Conservation (phyloP, 2,888 invertebrate species). For the Tubulanus polymorphus region DNA sequence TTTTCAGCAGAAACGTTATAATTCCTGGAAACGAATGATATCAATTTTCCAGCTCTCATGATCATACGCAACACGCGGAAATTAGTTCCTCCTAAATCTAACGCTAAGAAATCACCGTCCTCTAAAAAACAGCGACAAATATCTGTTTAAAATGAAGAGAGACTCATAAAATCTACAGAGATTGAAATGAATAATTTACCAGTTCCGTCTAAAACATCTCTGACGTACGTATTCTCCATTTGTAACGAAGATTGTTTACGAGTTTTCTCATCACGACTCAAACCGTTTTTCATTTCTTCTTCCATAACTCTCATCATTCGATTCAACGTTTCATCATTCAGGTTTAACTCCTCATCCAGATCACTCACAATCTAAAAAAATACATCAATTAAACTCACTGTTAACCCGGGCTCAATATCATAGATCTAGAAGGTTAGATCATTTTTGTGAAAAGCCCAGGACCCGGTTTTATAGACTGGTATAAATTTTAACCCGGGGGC, state of each 20-base stretch:
- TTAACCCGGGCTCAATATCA: too few relatives aligned
- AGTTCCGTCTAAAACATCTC: slow-evolving; percentile 39
- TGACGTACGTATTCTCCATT: slow-evolving; percentile 49
- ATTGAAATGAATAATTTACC: slow-evolving; percentile 26
- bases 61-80: slow-evolving; percentile 70
- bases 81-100: slow-evolving; percentile 80
- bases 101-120: slow-evolving; percentile 69
- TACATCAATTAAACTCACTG: too few relatives aligned
- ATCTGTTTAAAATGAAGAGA: not conserved
- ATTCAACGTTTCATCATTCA: slow-evolving; percentile 24
- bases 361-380: too few relatives aligned
- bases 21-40: slow-evolving; percentile 31
- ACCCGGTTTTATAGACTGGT: too few relatives aligned
- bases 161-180: not conserved
- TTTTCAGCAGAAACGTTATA: slow-evolving; percentile 35
- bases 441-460: too few relatives aligned
- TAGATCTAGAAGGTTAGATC: too few relatives aligned
- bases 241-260: slow-evolving; percentile 38
- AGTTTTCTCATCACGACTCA: slow-evolving; percentile 29
- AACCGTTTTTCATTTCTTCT: slow-evolving; percentile 33
- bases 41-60: slow-evolving; percentile 51
- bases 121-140: slow-evolving; percentile 54
- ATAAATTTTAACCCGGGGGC: too few relatives aligned
- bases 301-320: slow-evolving; percentile 28
- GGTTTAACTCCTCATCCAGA: slow-evolving; percentile 21